Conservation (phyloP, 2,113 vertebrate genomes). For the Cranoglanis bouderius region DNA sequence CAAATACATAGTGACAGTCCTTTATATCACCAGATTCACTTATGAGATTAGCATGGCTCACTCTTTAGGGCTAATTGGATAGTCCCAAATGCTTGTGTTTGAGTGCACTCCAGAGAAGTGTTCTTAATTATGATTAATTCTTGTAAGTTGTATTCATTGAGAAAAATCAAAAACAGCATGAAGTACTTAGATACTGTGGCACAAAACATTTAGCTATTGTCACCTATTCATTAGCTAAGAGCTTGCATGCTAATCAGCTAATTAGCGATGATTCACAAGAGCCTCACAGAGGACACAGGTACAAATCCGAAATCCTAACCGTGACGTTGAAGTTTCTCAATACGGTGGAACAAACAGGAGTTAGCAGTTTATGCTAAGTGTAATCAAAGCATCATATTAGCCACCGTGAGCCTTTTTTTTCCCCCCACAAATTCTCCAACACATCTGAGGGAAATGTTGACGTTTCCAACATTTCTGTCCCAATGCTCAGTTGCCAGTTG, state of each 20-base stretch:
- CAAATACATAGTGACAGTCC: constrained; percentile 8
- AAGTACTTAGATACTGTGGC: neutral
- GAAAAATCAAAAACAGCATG: neutral
- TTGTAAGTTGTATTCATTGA: neutral
- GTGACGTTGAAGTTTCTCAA: too few species aligned
- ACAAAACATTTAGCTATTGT: neutral
- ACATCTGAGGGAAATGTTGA: neutral
- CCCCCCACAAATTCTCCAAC: neutral
- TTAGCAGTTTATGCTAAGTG: neutral
- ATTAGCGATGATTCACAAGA: neutral
- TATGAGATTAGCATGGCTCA: neutral
- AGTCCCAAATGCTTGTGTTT: neutral
- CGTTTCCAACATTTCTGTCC: neutral
- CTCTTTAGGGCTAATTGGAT: constrained; percentile 18
- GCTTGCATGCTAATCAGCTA: neutral
- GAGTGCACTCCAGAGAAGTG: neutral
- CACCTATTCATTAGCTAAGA: neutral
- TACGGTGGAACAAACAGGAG: neutral
- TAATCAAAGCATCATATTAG: neutral
- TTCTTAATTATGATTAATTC: neutral
- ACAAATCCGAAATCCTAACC: neutral
- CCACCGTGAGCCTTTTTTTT: neutral
- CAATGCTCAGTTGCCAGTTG: neutral
- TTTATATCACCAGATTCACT: constrained; percentile 9
- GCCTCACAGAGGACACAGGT: neutral